Evolutionary conservation across 1,140 invertebrate genomes (phyloP).

Genomic region (Acyrthosiphon pisum): DNA sequence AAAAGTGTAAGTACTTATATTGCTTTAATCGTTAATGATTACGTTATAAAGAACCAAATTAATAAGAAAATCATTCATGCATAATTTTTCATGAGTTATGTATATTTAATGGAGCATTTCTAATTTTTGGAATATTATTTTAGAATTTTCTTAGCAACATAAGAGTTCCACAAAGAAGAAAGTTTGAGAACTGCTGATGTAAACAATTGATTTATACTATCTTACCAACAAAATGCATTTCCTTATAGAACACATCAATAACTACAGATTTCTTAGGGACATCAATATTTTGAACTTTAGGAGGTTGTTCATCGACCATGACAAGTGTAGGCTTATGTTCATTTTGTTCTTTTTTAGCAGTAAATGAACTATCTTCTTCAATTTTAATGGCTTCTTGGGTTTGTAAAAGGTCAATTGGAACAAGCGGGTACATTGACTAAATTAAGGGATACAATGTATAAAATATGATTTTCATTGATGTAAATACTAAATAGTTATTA

Average conservation of each 20-base stretch:
- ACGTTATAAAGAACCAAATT: too few relatives aligned
- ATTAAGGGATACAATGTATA: background rate
- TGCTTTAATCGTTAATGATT: too few relatives aligned
- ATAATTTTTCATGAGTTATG: too few relatives aligned
- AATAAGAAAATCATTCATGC: too few relatives aligned
- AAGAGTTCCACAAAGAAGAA: too few relatives aligned
- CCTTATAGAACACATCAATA: slow-evolving; percentile 24
- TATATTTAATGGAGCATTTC: too few relatives aligned
- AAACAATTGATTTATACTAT: background rate
- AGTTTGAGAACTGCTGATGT: background rate
- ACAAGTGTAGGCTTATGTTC: background rate
- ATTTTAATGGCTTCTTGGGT: background rate
- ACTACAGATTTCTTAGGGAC: slow-evolving; percentile 3
- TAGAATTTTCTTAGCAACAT: too few relatives aligned
- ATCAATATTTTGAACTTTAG: slow-evolving; percentile 19
- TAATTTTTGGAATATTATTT: too few relatives aligned
- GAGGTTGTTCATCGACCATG: slow-evolving; percentile 24
- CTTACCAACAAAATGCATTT: slow-evolving; percentile 44
- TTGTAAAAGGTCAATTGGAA: slow-evolving; percentile 64
- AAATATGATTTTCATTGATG: background rate
- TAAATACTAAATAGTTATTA: background rate
- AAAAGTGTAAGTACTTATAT: too few relatives aligned
- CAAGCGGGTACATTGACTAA: slow-evolving; percentile 66
- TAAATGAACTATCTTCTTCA: background rate
- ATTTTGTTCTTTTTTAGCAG: background rate